Evolutionary conservation across 2,113 vertebrate genomes (phyloP).

Genomic region (Synodontis membranacea): DNA sequence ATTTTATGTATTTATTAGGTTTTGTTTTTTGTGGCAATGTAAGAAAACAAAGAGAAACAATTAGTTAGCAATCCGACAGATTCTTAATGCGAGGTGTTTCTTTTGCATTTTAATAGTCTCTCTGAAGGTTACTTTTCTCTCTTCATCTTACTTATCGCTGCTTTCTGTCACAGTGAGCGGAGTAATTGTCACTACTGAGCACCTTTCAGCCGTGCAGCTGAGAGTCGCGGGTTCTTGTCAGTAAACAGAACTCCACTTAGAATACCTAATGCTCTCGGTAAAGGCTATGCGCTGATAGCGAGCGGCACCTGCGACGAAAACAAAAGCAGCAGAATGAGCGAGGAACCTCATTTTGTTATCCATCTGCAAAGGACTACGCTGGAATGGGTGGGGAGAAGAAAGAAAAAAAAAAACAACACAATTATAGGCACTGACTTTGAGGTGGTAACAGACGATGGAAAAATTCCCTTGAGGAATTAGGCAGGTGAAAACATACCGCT

Average conservation of each 20-base stretch:
- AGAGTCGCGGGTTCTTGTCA: constrained; percentile 59
- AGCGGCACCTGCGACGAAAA: constrained; percentile 57
- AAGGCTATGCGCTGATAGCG: constrained; percentile 54
- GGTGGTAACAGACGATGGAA: constrained; percentile 41
- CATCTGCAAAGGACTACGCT: constrained; percentile 40
- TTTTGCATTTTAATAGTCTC: constrained; percentile 56
- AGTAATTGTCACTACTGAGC: constrained; percentile 71
- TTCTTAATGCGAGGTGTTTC: constrained; percentile 62
- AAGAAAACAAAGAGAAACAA: constrained; percentile 23
- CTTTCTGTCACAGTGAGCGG: constrained; percentile 68
- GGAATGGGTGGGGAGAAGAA: not conserved
- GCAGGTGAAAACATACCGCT: constrained; percentile 44
- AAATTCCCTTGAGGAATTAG: constrained; percentile 48
- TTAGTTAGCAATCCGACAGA: constrained; percentile 64
- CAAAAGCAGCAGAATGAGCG: constrained; percentile 50
- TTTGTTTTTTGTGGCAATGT: not conserved
- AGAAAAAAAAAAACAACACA: constrained; percentile 38
- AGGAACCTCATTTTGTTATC: constrained; percentile 57
- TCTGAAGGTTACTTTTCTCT: constrained; percentile 58
- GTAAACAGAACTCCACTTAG: constrained; percentile 63
- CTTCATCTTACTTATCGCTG: constrained; percentile 61
- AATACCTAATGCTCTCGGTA: constrained; percentile 65
- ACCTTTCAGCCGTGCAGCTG: constrained; percentile 64
- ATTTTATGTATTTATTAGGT: not conserved
- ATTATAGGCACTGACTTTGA: constrained; percentile 53